Conservation (phyloP, 1,140 invertebrate genomes). For the Tetragonula clypearis region DNA sequence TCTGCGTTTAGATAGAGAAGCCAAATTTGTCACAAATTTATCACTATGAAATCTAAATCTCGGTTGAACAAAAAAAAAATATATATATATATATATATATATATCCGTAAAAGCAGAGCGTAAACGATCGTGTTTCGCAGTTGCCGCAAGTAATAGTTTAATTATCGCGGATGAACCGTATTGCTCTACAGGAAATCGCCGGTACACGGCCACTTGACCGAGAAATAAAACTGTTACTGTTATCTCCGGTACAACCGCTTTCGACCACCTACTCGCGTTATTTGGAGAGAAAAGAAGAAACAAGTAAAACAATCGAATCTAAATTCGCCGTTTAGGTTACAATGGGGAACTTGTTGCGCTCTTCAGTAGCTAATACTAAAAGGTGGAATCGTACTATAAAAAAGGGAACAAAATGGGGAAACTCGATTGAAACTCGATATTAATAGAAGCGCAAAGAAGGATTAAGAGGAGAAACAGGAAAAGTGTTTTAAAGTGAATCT, state of each 20-base stretch:
- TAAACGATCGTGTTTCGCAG: conserved; percentile 13
- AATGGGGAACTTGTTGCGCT: conserved; percentile 5
- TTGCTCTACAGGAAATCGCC: not conserved
- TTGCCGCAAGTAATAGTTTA: conserved; percentile 1
- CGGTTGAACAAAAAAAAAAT: no score
- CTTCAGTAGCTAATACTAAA: not conserved
- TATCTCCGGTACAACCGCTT: not conserved
- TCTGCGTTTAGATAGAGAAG: no score
- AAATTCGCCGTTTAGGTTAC: not conserved
- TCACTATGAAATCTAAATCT: no score
- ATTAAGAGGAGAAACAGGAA: not conserved
- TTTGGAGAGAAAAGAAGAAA: not conserved
- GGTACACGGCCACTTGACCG: not conserved
- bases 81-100: no score
- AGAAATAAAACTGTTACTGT: conserved; percentile 38
- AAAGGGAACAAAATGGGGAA: not conserved
- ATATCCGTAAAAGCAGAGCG: not conserved
- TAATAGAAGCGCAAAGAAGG: not conserved
- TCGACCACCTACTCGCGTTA: not conserved
- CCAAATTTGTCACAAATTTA: no score
- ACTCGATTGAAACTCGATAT: conserved; percentile 12
- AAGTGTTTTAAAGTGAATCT: conserved; percentile 7
- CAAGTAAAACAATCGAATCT: conserved; percentile 12
- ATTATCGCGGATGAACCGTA: not conserved
- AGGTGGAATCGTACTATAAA: not conserved